Conservation (phyloP, 1,140 invertebrate genomes). For the Centruroides sculpturatus region DNA sequence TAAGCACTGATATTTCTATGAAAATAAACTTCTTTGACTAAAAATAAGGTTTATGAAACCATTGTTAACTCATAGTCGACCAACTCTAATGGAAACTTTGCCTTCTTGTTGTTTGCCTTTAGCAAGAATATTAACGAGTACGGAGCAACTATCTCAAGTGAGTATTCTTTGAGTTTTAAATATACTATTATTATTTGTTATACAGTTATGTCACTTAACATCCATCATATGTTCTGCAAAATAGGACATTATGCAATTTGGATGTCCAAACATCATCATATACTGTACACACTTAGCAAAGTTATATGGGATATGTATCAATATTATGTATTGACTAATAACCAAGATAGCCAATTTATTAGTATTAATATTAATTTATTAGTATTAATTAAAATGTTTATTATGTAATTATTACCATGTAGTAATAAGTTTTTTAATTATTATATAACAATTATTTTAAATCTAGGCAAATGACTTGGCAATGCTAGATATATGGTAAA, state of each 20-base stretch:
- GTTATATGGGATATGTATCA: no score
- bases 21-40: not conserved
- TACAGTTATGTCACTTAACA: constrained; percentile 17
- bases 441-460: no score
- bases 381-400: no score
- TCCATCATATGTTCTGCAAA: constrained; percentile 25
- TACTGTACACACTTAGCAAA: no score
- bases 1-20: no score
- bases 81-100: constrained; percentile 83
- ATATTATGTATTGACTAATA: no score
- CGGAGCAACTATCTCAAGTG: constrained; percentile 56
- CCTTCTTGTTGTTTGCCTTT: constrained; percentile 78
- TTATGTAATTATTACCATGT: no score
- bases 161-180: not conserved
- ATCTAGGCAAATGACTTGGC: no score
- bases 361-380: no score
- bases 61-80: constrained; percentile 81
- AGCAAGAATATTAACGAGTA: constrained; percentile 78
- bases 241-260: constrained; percentile 9
- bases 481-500: no score
- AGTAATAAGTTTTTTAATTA: no score
- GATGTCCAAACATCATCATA: not conserved
- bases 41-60: constrained; percentile 76
- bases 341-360: no score
- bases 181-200: constrained; percentile 35